Evolutionary conservation across 2,113 vertebrate genomes (phyloP), one percentile per base, ranked within the genome.

Genomic region (Leptobrachium ailaonicum): DNA sequence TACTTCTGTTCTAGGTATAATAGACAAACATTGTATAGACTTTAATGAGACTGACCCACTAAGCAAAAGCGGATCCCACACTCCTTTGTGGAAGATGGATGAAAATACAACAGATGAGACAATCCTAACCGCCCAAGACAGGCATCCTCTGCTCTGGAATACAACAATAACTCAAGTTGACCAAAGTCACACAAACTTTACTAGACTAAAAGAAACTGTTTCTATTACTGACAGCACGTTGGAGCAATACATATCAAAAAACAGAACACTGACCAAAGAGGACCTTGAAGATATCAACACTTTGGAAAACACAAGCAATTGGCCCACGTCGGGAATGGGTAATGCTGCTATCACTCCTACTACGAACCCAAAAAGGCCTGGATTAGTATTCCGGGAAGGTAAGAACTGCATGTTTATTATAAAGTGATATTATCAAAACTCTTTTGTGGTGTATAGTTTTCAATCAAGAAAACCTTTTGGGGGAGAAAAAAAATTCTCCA

Each of bases 1-100:
- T 54, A 60, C 5, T 54, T 73, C 80, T 41, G 86, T 84, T 88
- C 44, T 84, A 96, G 95, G 95, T 62, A 85, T 91, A n/a, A 84
- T 94, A 81, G 91, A 90, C 80, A 91, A 91, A 80, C 83, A 86
- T 13, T 88, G 92, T 78, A 87, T 93, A 85, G 89, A 90, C 79
- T 88, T 89, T 75, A 93, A 90, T 73, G 88, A 82, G 64, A 93
- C 87, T 47, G 87, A 91, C 13, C 73, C 83, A n/a, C 66, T 92
- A 11, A 83, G 85, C 56, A 83, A 83, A 60, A 88, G 89, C 1
- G 83, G 82, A 79, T 82, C 58, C 66, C 80, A 82, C 40, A 45
- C 82, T 79, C 81, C 87, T 80, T 78, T 84, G 73, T 83, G 75
- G 71, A 83, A 82, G 14, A 12, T 45, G 10, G 3, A n/a, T 50